Evolutionary conservation across 2,113 vertebrate genomes (phyloP).

Genomic region (Chascanopsetta lugubris): DNA sequence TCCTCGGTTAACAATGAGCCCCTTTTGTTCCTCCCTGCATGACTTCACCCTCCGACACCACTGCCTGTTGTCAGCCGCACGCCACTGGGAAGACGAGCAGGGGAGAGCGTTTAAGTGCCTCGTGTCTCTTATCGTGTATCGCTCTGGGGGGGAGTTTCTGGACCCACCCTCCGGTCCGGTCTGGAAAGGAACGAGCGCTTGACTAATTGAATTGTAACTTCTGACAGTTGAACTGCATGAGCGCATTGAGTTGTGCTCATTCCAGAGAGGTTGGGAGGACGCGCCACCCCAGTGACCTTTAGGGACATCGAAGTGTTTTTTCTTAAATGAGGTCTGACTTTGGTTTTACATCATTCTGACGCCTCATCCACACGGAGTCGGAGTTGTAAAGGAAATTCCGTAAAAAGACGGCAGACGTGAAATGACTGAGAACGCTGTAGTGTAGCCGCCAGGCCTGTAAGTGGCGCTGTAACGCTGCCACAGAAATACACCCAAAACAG

Average conservation of each 20-base stretch:
- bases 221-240: slow-evolving; percentile 50
- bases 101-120: slow-evolving; percentile 26
- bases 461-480: too few species aligned
- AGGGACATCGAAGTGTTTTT: slow-evolving; percentile 36
- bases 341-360: slow-evolving; percentile 33
- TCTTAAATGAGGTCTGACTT: slow-evolving; percentile 48
- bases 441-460: too few species aligned
- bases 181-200: slow-evolving; percentile 34
- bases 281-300: slow-evolving; percentile 50
- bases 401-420: too few species aligned
- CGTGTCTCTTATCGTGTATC: slow-evolving; percentile 29
- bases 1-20: not conserved
- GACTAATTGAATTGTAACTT: slow-evolving; percentile 43
- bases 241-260: slow-evolving; percentile 32
- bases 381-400: too few species aligned
- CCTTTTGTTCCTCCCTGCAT: slow-evolving; percentile 16
- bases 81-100: slow-evolving; percentile 2
- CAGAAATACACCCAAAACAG: too few species aligned
- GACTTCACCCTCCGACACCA: slow-evolving; percentile 38
- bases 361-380: too few species aligned
- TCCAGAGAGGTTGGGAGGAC: slow-evolving; percentile 39
- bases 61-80: slow-evolving; percentile 24
- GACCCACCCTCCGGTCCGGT: slow-evolving; percentile 18
- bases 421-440: too few species aligned
- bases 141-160: slow-evolving; percentile 30